Conservation (phyloP, 2,888 invertebrate species). For the Pyralis farinalis region DNA sequence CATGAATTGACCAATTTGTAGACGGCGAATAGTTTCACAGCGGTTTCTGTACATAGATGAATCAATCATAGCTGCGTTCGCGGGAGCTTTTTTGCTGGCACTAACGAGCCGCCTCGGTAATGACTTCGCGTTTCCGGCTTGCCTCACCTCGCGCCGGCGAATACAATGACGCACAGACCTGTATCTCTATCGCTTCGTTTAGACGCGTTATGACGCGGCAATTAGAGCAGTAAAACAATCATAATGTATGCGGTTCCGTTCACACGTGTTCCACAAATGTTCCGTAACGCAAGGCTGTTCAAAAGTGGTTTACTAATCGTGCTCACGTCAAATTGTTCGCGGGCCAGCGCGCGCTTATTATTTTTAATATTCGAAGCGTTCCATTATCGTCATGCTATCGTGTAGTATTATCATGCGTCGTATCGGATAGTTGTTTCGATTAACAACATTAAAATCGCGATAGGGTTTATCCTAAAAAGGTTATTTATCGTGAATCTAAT, state of each 20-base stretch:
- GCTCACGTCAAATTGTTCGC: slow-evolving; percentile 46
- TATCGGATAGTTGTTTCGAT: slow-evolving; percentile 42
- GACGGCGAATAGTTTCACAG: slow-evolving; percentile 53
- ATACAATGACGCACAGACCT: slow-evolving; percentile 49
- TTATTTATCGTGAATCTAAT: slow-evolving; percentile 39
- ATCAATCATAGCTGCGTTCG: slow-evolving; percentile 59
- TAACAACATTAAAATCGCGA: slow-evolving; percentile 44
- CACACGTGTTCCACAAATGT: slow-evolving; percentile 20
- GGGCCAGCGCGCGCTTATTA: slow-evolving; percentile 42
- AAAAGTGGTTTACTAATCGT: slow-evolving; percentile 45
- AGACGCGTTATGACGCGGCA: slow-evolving; percentile 42
- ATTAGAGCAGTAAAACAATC: slow-evolving; percentile 55
- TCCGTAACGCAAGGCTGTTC: slow-evolving; percentile 17
- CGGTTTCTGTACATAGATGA: slow-evolving; percentile 45
- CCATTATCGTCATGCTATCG: slow-evolving; percentile 37
- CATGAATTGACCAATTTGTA: slow-evolving; percentile 64
- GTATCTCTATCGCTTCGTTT: slow-evolving; percentile 49
- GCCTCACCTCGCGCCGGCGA: slow-evolving; percentile 31
- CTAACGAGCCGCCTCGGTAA: slow-evolving; percentile 54
- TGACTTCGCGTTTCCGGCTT: slow-evolving; percentile 54
- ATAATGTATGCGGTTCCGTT: slow-evolving; percentile 42
- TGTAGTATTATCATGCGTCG: slow-evolving; percentile 35
- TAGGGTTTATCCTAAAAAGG: slow-evolving; percentile 37
- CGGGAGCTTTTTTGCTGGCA: slow-evolving; percentile 52
- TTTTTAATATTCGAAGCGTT: slow-evolving; percentile 51